Evolutionary conservation across 2,888 invertebrate species (phyloP).

Genomic region (Eristalis tenax): DNA sequence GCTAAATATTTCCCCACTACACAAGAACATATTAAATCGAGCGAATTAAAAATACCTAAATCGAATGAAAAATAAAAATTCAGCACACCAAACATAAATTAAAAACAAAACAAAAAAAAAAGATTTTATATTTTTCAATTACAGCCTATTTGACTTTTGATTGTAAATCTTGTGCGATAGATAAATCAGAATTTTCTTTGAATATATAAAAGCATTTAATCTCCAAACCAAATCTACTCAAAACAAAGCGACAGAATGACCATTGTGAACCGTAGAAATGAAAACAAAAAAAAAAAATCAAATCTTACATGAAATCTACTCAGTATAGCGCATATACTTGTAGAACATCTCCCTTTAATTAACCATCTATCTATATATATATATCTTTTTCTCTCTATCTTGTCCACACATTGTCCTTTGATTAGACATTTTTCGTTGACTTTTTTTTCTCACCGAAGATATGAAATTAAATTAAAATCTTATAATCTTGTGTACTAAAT

Average conservation of each 20-base stretch:
- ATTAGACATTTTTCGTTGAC: background rate
- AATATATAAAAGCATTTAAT: slow-evolving; percentile 61
- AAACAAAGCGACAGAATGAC: slow-evolving; percentile 35
- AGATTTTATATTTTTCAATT: slow-evolving; percentile 78
- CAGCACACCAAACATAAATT: slow-evolving; percentile 64
- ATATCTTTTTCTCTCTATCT: background rate
- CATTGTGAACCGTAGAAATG: slow-evolving; percentile 62
- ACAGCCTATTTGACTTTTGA: slow-evolving; percentile 81
- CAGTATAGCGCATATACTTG: background rate
- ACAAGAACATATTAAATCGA: slow-evolving; percentile 61
- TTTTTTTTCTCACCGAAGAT: slow-evolving; percentile 19
- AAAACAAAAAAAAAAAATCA: slow-evolving; percentile 12
- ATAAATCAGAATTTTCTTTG: slow-evolving; percentile 80
- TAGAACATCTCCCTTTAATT: background rate
- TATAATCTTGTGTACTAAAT: background rate
- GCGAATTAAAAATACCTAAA: slow-evolving; percentile 60
- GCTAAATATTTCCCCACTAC: slow-evolving; percentile 63
- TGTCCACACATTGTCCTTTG: background rate
- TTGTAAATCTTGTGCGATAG: slow-evolving; percentile 82
- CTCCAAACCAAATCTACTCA: slow-evolving; percentile 70
- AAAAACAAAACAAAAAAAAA: slow-evolving; percentile 67
- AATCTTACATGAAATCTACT: background rate
- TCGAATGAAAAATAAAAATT: slow-evolving; percentile 48
- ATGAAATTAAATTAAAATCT: background rate
- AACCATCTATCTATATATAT: background rate